These are phyloP conservation scores for Podilymbus podiceps DNA, from an alignment of 2,113 vertebrate species.

Conservation along the genomic window DNA sequence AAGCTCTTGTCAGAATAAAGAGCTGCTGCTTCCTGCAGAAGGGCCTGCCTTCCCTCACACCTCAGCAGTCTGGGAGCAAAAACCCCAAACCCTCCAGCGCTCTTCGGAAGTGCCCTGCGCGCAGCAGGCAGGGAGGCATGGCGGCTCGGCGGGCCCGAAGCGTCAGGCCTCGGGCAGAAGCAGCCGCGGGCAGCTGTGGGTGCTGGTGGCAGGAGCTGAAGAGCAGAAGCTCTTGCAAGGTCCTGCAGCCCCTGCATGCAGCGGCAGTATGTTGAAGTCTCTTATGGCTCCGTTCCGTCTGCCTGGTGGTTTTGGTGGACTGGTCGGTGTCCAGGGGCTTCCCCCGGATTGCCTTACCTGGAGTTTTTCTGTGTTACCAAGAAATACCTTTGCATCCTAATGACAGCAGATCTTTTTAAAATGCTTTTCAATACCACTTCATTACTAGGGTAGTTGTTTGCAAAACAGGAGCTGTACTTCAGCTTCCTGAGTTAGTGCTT, in stretches of 20 bases:
- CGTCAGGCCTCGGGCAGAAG: background rate
- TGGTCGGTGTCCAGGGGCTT: background rate
- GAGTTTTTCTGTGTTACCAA: background rate
- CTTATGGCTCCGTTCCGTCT: accelerated
- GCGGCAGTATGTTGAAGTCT: background rate
- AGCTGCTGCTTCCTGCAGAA: background rate
- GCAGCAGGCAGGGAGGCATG: background rate
- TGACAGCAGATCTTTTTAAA: background rate
- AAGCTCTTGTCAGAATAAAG: background rate
- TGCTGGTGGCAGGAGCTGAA: background rate
- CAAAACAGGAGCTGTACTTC: background rate
- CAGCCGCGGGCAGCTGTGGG: accelerated
- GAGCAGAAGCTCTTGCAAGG: background rate
- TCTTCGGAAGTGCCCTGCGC: accelerated
- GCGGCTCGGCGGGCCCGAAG: background rate
- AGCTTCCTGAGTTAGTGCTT: background rate
- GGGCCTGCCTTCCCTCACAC: background rate
- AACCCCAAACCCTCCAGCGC: accelerated
- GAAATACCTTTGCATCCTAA: background rate
- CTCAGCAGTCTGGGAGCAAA: background rate
- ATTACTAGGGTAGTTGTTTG: background rate
- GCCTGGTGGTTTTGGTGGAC: background rate
- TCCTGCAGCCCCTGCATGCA: background rate
- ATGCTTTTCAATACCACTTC: background rate
- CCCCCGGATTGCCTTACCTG: background rate